Evolutionary conservation across 2,797 vertebrate species (phyloP).

Genomic region (Caiman crocodilus): DNA sequence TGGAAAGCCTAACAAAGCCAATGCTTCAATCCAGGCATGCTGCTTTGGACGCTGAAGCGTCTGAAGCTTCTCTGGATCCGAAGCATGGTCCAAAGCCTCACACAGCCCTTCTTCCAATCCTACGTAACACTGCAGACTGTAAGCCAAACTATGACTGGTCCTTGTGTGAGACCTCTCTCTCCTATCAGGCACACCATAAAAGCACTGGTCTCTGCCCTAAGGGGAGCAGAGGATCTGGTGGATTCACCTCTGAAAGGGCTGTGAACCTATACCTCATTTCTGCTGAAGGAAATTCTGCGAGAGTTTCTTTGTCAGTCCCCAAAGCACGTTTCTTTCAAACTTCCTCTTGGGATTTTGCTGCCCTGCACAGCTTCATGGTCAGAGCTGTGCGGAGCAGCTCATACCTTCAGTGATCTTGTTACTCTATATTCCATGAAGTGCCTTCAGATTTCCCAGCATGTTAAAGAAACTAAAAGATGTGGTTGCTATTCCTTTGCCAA

Average conservation of each 20-base stretch:
- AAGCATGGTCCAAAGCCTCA: too few species aligned
- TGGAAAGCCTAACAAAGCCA: too few species aligned
- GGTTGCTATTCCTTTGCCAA: neutral
- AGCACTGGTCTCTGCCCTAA: neutral
- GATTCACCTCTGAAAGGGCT: neutral
- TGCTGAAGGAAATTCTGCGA: neutral
- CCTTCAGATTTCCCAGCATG: neutral
- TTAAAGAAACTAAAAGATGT: neutral
- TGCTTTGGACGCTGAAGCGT: too few species aligned
- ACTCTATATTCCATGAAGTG: neutral
- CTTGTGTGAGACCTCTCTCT: neutral
- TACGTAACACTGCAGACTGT: accelerated
- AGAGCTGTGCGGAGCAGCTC: too few species aligned
- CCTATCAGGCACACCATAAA: neutral
- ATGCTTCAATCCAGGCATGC: too few species aligned
- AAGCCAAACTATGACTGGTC: neutral
- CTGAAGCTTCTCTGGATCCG: too few species aligned
- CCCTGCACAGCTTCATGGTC: neutral
- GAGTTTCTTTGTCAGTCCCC: neutral
- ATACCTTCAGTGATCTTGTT: too few species aligned
- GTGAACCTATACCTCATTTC: neutral
- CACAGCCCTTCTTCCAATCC: neutral
- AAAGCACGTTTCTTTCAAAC: neutral
- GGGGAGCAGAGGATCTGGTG: neutral
- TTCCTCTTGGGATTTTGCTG: accelerated